A percentile compares a stretch with the other conserved stretches of the same genome.
Conservation (phyloP, 2,113 vertebrate species). For the Myrmecophaga tridactyla region DNA sequence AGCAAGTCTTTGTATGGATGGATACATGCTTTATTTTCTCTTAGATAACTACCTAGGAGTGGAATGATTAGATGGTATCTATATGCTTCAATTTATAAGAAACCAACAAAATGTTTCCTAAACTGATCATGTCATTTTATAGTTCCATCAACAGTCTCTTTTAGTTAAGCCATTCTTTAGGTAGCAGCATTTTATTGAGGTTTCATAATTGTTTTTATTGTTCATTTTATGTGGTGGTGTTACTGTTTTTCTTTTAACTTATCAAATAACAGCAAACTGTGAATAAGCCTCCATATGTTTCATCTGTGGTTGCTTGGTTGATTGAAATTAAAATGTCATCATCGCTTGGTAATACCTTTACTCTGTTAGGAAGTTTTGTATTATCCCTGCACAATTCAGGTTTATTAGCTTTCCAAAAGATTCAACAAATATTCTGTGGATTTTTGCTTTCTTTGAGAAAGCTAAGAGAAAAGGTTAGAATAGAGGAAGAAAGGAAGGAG, state of each 20-base stretch:
- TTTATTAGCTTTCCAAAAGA: background rate
- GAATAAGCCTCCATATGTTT: background rate
- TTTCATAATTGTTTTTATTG: background rate
- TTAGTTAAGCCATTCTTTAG: no score
- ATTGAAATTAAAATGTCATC: background rate
- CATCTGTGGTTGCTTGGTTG: background rate
- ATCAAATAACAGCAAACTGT: background rate
- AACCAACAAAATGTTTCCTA: no score
- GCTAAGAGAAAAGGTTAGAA: background rate
- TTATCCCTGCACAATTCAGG: background rate
- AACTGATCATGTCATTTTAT: no score
- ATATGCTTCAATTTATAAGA: no score
- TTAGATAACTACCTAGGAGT: no score
- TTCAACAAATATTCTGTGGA: background rate
- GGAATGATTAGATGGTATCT: no score
- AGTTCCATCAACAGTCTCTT: no score
- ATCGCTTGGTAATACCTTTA: background rate
- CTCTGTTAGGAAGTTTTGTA: background rate
- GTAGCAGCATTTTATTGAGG: no score
- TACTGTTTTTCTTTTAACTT: background rate
- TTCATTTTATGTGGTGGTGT: background rate
- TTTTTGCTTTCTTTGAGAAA: background rate
- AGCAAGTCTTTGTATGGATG: no score
- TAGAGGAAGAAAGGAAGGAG: no score
- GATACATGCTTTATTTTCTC: no score